phyloP scores from a whole-genome alignment of 1,140 invertebrate species.

The Zaprionus inermis region DNA sequence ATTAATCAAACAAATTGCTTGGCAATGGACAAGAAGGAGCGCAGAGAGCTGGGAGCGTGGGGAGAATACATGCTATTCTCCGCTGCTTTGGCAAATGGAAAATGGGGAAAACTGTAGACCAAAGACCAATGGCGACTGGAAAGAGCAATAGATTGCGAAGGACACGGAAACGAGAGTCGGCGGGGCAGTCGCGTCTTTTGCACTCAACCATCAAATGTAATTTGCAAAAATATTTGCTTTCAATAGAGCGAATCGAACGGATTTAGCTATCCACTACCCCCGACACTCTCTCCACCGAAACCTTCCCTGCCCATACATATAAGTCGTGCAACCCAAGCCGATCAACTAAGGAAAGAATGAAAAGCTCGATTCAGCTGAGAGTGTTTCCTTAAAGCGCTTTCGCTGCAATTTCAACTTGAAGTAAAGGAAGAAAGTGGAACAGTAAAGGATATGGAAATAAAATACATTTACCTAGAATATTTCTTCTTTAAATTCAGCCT shows the following conservation, averaged over 20 bases:
- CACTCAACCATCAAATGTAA: constrained; percentile 62
- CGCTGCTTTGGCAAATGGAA: constrained; percentile 9
- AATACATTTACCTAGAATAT: too few relatives aligned
- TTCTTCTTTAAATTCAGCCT: too few relatives aligned
- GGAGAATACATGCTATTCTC: background rate
- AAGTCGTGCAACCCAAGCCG: background rate
- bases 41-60: background rate
- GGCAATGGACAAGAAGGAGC: constrained; percentile 40
- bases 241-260: constrained; percentile 56
- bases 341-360: background rate
- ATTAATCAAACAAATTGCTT: constrained; percentile 83
- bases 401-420: background rate
- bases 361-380: background rate
- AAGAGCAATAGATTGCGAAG: background rate
- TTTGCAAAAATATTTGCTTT: constrained; percentile 79
- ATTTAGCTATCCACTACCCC: background rate
- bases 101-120: constrained; percentile 1
- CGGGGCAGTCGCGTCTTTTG: constrained; percentile 27
- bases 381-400: constrained; percentile 13
- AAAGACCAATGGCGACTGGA: background rate
- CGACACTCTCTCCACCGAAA: background rate
- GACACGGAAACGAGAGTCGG: too few relatives aligned
- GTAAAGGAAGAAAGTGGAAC: background rate
- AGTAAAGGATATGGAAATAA: background rate
- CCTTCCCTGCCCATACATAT: background rate